A percentile compares a stretch with the other conserved stretches of the same genome.
These are phyloP conservation scores for Fistularia tabacaria DNA, from an alignment of 2,797 vertebrate genomes.

Conservation along the genomic window DNA sequence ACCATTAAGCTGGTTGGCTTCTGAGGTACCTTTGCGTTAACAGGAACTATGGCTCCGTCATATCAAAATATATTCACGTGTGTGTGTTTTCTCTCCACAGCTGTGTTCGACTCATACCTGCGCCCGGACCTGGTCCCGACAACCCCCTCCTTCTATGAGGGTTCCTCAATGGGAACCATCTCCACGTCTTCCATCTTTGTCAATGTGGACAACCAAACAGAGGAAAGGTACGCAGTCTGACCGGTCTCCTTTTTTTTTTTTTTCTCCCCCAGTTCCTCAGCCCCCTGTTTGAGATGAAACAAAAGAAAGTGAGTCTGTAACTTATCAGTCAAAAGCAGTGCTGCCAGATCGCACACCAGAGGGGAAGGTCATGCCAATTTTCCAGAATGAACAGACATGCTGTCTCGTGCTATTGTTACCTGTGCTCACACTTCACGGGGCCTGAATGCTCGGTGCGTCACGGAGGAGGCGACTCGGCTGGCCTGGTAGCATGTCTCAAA, in stretches of 20 bases:
- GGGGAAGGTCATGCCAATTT: not conserved
- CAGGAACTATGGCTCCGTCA: too few species aligned
- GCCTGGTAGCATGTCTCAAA: conserved; percentile 3
- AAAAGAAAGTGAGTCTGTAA: not conserved
- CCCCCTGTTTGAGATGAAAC: too few species aligned
- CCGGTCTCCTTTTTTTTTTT: not conserved
- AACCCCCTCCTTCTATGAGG: conserved; percentile 62
- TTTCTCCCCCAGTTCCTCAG: not conserved
- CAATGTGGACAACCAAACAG: conserved; percentile 64
- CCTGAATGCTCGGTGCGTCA: conserved; percentile 18
- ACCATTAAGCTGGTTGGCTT: too few species aligned
- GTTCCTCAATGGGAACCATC: conserved; percentile 74
- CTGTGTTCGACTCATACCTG: conserved; percentile 64
- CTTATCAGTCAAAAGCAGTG: conserved; percentile 2
- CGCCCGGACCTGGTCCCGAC: conserved; percentile 67
- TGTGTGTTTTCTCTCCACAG: conserved; percentile 29
- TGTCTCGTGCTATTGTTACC: conserved; percentile 22
- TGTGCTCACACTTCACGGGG: conserved; percentile 13
- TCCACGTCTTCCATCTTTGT: conserved; percentile 71
- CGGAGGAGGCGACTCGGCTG: conserved; percentile 40
- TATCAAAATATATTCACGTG: not conserved
- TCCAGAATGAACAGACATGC: not conserved
- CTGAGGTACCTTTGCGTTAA: too few species aligned
- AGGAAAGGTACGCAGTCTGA: conserved; percentile 47
- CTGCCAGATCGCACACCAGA: not conserved